Evolutionary conservation across 2,888 invertebrate genomes (phyloP).

Genomic region (Epinotia nisella): DNA sequence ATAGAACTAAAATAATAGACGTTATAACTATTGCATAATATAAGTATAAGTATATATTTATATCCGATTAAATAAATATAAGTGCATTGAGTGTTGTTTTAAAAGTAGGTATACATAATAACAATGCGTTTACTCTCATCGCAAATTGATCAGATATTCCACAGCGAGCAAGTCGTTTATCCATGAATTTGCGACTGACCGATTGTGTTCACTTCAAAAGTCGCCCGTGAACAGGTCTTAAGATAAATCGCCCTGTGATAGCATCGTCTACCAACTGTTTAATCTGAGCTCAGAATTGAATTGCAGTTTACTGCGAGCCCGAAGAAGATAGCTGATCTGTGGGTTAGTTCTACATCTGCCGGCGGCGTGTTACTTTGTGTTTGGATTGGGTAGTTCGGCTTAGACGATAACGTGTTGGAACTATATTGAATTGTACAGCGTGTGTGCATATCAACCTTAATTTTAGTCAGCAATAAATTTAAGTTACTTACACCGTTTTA

Average conservation of each 20-base stretch:
- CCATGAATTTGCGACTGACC: neutral
- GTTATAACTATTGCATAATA: no score
- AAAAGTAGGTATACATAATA: no score
- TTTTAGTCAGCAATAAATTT: no score
- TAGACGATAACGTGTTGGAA: neutral
- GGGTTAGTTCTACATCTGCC: slow-evolving; percentile 10
- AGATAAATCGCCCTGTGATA: slow-evolving; percentile 29
- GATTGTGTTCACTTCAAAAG: neutral
- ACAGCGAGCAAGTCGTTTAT: no score
- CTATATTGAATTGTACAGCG: neutral
- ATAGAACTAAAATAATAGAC: no score
- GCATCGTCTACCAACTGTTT: slow-evolving; percentile 35
- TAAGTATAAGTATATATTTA: no score
- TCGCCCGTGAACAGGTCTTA: slow-evolving; percentile 15
- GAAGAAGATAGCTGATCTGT: slow-evolving; percentile 25
- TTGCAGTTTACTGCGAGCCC: slow-evolving; percentile 19
- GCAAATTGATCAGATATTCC: no score
- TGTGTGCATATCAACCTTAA: no score
- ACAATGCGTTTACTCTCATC: no score
- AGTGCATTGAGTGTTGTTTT: no score
- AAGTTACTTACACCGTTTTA: no score
- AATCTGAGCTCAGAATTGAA: slow-evolving; percentile 36
- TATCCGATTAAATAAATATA: no score
- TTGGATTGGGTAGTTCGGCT: slow-evolving; percentile 14
- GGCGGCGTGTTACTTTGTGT: slow-evolving; percentile 8